Evolutionary conservation across 2,797 vertebrate genomes (phyloP).

Genomic region (Coreius guichenoti): DNA sequence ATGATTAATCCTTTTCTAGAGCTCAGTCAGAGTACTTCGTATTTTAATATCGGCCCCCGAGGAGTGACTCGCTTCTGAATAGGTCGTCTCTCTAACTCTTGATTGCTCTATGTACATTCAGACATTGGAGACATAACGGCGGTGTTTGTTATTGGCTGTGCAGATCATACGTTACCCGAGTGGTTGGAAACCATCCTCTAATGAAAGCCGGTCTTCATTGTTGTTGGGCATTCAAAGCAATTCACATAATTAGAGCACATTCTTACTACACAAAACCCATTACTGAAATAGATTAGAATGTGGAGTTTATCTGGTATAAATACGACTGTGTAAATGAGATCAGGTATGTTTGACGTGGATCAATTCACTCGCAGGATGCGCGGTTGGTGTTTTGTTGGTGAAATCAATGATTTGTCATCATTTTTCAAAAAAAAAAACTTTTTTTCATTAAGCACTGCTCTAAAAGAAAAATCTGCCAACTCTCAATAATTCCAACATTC

Average conservation of each 20-base stretch:
- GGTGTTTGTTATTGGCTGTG: conserved; percentile 65
- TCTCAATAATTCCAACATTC: background rate
- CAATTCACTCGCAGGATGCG: background rate
- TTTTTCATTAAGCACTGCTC: background rate
- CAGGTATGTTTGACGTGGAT: conserved; percentile 4
- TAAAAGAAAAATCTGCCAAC: background rate
- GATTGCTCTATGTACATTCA: conserved; percentile 72
- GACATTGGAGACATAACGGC: conserved; percentile 63
- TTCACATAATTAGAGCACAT: conserved; percentile 23
- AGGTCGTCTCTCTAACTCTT: conserved; percentile 64
- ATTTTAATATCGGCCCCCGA: conserved; percentile 58
- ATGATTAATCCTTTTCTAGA: conserved; percentile 66
- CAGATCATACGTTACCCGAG: conserved; percentile 58
- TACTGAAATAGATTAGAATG: conserved; percentile 21
- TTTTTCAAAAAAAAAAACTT: background rate
- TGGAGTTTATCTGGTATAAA: conserved; percentile 21
- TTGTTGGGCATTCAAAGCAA: conserved; percentile 63
- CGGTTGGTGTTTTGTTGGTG: background rate
- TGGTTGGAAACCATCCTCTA: conserved; percentile 65
- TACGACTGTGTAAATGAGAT: conserved; percentile 8
- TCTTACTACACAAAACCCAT: conserved; percentile 24
- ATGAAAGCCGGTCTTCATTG: conserved; percentile 56
- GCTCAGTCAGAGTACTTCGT: conserved; percentile 67
- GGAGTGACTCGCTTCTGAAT: conserved; percentile 65
- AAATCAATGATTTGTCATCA: conserved; percentile 16